Conservation (phyloP, 2,113 vertebrate genomes). For the Pseudonaja textilis region DNA sequence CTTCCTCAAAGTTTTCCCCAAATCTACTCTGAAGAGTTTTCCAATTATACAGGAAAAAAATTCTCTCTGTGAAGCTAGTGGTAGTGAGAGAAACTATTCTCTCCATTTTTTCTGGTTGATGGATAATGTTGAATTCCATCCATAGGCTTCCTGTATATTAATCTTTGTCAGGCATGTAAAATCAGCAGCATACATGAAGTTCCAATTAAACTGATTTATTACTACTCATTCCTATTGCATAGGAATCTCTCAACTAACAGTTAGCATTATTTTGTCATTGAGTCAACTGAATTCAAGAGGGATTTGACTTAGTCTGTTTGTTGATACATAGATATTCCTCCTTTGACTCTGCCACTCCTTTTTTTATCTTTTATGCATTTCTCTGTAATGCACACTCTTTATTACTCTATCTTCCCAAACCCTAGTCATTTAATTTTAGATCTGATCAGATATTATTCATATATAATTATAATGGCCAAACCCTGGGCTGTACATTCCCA, state of each 20-base stretch:
- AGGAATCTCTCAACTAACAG: neutral
- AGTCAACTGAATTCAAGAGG: neutral
- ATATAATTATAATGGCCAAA: conserved; percentile 13
- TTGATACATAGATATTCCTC: neutral
- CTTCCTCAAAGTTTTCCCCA: too few relatives aligned
- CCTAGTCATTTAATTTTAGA: neutral
- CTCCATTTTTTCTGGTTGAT: neutral
- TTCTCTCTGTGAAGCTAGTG: neutral
- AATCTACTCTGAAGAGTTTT: neutral
- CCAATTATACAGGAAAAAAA: neutral
- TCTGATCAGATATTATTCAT: neutral
- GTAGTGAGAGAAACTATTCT: neutral
- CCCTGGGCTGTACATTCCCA: neutral
- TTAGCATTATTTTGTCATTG: neutral
- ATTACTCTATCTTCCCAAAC: conserved; percentile 18
- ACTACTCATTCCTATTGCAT: neutral
- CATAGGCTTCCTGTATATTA: neutral
- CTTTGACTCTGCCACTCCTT: neutral
- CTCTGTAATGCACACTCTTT: neutral
- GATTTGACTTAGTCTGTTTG: neutral
- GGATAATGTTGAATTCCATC: neutral
- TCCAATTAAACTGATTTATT: neutral
- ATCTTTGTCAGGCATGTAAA: neutral
- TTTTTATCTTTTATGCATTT: neutral
- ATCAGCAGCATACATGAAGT: neutral